Base-by-base conservation (phyloP, 2,113 vertebrate species). In the Vireo altiloquus region DNA sequence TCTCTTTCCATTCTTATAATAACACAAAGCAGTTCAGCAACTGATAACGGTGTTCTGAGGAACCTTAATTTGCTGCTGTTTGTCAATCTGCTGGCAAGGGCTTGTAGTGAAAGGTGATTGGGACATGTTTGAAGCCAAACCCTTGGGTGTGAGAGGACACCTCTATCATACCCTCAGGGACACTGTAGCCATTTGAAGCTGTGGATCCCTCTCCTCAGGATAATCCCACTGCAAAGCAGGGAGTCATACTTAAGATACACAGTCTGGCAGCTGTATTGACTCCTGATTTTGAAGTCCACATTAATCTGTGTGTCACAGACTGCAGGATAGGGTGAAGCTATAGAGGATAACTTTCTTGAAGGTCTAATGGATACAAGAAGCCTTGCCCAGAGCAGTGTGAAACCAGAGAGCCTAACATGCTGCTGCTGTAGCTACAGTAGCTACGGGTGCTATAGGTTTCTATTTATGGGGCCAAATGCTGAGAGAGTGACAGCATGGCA, bases 141-240 rank as follows among this genome's bases (percentile, higher is more conserved):
- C 50, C 37, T 24, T 52, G 30, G 25, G 6, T 27, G 6, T 60
- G 65, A 46, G 0, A 0, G 0, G 0, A 10, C 37, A 23, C 15
- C 16, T 54, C 35, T 50, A 0, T 33, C 0, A 1, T n/a, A 40
- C 15, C 13, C 28, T 31, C 0, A 0, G 35, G 21, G 10, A 13
- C 60, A 52, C 21, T 1, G 1, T 28, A 31, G 56, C 35, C 6
- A 1, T n/a, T 15, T 68, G 30, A 37, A n/a, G 39, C 15, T 39
- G 13, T 3, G 1, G n/a, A n/a, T n/a, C n/a, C n/a, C n/a, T n/a
- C 2, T 64, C 10, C 19, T 16, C 33, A 25, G 59, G 35, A 11
- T 25, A 77, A 70, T 47, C 61, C 52, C 13, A 10, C 21, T 77
- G 69, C 33, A 35, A 63, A 79, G 35, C 42, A 75, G 35, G 20